phyloP scores from a whole-genome alignment of 2,888 invertebrate species.

The Sesia apiformis region DNA sequence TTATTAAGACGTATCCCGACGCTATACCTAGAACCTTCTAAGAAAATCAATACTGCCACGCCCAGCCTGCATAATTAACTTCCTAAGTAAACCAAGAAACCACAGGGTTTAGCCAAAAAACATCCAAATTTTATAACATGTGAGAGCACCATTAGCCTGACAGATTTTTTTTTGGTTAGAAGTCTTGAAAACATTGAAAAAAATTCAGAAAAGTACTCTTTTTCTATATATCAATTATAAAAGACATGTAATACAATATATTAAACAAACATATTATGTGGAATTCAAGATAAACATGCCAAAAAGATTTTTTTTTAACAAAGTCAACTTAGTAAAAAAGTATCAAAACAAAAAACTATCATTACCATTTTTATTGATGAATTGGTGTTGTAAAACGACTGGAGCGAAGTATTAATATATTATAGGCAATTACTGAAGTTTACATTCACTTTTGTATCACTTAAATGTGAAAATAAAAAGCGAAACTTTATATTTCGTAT shows the following conservation, averaged over 20 bases:
- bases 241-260: conserved; percentile 7
- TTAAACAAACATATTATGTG: conserved; percentile 12
- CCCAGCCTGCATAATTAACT: conserved; percentile 71
- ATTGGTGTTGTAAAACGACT: conserved; percentile 21
- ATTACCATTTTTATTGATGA: conserved; percentile 67
- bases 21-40: conserved; percentile 67
- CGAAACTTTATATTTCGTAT: conserved; percentile 32
- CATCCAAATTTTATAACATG: conserved; percentile 53
- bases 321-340: conserved; percentile 69
- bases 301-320: conserved; percentile 45
- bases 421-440: conserved; percentile 16
- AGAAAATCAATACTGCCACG: conserved; percentile 76
- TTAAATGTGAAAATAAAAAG: conserved; percentile 30
- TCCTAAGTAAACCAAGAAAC: conserved; percentile 30
- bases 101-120: conserved; percentile 32
- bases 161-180: conserved; percentile 70
- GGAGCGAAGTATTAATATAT: conserved; percentile 11
- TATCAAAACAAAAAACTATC: conserved; percentile 76
- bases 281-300: conserved; percentile 20
- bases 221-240: conserved; percentile 20
- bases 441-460: conserved; percentile 34
- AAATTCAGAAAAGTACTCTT: conserved; percentile 37
- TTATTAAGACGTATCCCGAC: conserved; percentile 60
- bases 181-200: conserved; percentile 70
- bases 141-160: conserved; percentile 52